Evolutionary conservation across 2,113 vertebrate species (phyloP), one percentile per base, ranked within the genome.

Genomic region (Amphilophus citrinellus): DNA sequence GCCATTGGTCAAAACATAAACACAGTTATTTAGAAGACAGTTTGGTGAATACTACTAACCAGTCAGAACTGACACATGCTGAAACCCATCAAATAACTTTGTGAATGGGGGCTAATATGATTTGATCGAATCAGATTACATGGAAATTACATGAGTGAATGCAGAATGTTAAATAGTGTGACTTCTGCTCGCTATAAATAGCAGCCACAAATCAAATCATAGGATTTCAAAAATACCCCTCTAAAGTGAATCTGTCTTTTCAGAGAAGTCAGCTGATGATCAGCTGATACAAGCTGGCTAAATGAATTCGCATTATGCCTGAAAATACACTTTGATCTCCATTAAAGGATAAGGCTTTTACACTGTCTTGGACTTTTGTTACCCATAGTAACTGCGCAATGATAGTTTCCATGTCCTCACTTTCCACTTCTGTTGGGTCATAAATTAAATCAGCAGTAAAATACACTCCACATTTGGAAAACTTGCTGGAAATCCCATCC

Each of bases 361-460:
- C 17, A 61, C 13, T 3, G 6, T 44, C 24, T 7, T 56, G 6
- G 57, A 18, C 11, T 17, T 65, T 13, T 75, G 39, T 30, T 53
- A 22, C 6, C 76, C 63, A 60, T 77, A 61, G 24, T 65, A 32
- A 65, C 35, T 76, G 50, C 1, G 11, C 6, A 73, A 53, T 17
- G 9, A 76, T 59, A 75, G 17, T 76, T 87, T 83, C 66, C 58
- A 35, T 32, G 2, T 59, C 65, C 39, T 18, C 60, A 65, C 83
- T 75, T 79, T 61, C 44, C 77, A 68, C 57, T 73, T 24, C 17
- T 22, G 22, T 83, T 35, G 4, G 14, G 35, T 24, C 5, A 32
- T 61, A n/a, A 84, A 73, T 50, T 42, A 63, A 73, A 66, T 10
- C 53, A 47, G 57, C 14, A 42, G 79, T 76, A 75, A 62, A 83